Evolutionary conservation across 2,113 vertebrate genomes (phyloP), one percentile per base, ranked within the genome.

Genomic region (Serranochromis macrocephalus): DNA sequence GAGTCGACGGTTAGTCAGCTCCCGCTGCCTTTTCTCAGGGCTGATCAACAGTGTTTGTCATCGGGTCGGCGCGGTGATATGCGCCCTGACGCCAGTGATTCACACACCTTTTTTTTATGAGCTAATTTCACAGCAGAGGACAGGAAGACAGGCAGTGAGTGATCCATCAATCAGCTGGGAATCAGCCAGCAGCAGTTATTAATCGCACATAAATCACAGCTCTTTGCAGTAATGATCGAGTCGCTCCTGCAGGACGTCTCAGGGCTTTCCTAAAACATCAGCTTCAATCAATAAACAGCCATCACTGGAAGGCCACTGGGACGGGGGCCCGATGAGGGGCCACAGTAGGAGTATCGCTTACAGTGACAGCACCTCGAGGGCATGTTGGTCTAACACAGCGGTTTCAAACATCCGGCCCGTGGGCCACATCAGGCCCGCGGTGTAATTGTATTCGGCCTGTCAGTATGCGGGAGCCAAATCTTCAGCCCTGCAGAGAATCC

Each of bases 51-150:
- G 49, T 36, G 33, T 87, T 83, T 93, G 84, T 93, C 89, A 88
- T 89, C 73, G 4, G 31, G 87, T 89, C 12, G 63, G 58, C 66
- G 16, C 26, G 14, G 87, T 17, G 83, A 89, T 85, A 85, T 29
- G 80, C 55, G 58, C 45, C 84, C 85, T 83, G 90, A 93, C 93
- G 88, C 89, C 92, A 92, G 81, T 3, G 45, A 81, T 42, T 83
- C 10, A 2, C 12, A 6, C 38, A 49, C 71, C 71, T 75, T 84
- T 84, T 86, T 86, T 88, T 91, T 87, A 89, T 87, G 87, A 87
- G 66, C 73, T 86, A 4, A 85, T 93, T 93, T 92, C 88, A 38
- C 88, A 93, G 90, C 84, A 71, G 75, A 53, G n/a, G 81, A 80
- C n/a, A 75, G 83, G 38, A 40, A 82, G 73, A 55, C 33, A 55